A percentile compares a stretch with the other conserved stretches of the same genome.
Conservation (phyloP, 1,140 invertebrate genomes). For the Drosophila bocqueti region DNA sequence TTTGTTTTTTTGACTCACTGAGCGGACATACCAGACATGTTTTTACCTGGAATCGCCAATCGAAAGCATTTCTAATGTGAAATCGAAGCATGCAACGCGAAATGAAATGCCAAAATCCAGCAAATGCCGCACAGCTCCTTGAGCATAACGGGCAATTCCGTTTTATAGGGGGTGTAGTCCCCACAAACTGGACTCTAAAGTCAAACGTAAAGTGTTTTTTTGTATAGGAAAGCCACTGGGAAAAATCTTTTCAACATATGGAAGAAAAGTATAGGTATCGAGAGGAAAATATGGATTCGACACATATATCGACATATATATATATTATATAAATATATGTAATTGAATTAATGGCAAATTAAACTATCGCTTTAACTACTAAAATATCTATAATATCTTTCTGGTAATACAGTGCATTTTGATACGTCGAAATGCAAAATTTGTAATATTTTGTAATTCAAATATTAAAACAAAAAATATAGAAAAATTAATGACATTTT, state of each 20-base stretch:
- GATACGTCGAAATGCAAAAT: no score
- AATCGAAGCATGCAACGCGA: conserved; percentile 72
- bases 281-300: no score
- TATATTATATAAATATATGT: no score
- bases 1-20: conserved; percentile 25
- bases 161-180: conserved; percentile 21
- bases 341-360: no score
- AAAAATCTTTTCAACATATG: background rate
- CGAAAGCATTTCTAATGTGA: conserved; percentile 82
- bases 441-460: no score
- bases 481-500: no score
- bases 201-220: background rate
- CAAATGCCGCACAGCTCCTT: conserved; percentile 52
- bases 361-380: no score
- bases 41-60: conserved; percentile 59
- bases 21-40: conserved; percentile 64
- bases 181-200: conserved; percentile 3
- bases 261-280: background rate
- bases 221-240: background rate
- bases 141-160: conserved; percentile 56
- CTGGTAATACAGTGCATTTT: no score
- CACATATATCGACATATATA: no score
- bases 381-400: no score
- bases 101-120: conserved; percentile 63
- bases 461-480: no score